Conservation (phyloP, 2,888 invertebrate genomes). For the Mythimna vitellina region DNA sequence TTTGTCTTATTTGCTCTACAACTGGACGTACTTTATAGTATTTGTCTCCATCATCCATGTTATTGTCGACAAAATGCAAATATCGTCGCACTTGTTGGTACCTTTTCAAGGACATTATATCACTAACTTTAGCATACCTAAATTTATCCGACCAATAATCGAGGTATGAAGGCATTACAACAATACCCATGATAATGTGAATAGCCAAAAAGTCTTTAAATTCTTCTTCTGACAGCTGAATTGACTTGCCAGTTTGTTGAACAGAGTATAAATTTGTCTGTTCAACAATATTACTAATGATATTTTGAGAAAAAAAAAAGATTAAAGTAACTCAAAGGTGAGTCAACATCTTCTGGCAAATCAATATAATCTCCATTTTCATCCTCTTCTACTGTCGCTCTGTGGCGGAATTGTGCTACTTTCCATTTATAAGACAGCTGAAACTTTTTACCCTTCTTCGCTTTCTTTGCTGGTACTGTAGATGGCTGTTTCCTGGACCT, state of each 20-base stretch:
- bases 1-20: constrained; percentile 33
- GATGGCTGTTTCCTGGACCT: too few relatives aligned
- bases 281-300: too few relatives aligned
- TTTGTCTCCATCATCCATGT: constrained; percentile 39
- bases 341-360: too few relatives aligned
- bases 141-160: constrained; percentile 47
- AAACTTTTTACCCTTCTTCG: too few relatives aligned
- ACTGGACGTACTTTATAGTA: constrained; percentile 49
- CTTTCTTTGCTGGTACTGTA: too few relatives aligned
- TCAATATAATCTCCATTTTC: too few relatives aligned
- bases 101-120: constrained; percentile 47
- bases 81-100: constrained; percentile 47
- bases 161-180: constrained; percentile 45
- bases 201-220: constrained; percentile 48
- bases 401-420: too few relatives aligned
- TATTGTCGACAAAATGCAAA: constrained; percentile 34
- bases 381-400: too few relatives aligned
- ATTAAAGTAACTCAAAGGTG: too few relatives aligned
- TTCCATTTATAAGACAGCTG: too few relatives aligned
- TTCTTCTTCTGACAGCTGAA: constrained; percentile 41
- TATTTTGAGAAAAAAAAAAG: not conserved
- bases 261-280: constrained; percentile 7
- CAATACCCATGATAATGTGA: constrained; percentile 50
- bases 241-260: constrained; percentile 39
- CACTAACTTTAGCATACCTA: constrained; percentile 37